Evolutionary conservation across 2,888 invertebrate genomes (phyloP), one percentile per base, ranked within the genome.

Genomic region (Lottia gigantea): DNA sequence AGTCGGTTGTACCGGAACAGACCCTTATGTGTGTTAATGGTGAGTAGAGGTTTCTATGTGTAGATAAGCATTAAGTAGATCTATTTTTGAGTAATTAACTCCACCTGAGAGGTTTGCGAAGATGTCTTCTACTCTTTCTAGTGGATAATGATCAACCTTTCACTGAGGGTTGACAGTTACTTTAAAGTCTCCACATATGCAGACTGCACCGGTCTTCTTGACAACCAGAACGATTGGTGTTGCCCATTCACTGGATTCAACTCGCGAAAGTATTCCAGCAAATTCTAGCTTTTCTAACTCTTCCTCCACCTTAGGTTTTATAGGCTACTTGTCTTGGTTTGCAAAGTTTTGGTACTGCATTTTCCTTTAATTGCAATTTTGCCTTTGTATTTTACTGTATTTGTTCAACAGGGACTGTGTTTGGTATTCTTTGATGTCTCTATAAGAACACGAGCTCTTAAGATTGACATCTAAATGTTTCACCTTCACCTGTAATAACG

Each of bases 61-160:
- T n/a, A 71, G 47, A 46, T 71, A 62, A 14, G 66, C 64, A 40
- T 70, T 25, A 7, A 55, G 25, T 3, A 77, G 67, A 61, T 77
- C 77, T 15, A 77, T 49, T 46, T 73, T 73, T 4, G 68, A 64
- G 64, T 76, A 76, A 11, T 70, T 47, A 45, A 74, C 46, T 11
- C 78, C 78, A 23, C 76, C 70, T 23, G 72, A 67, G 8, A 79
- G 65, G 23, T 62, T 70, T 0, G 77, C 72, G 63, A 82, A 81
- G 85, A 81, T 74, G 76, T 72, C 79, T 63, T 78, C 75, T n/a
- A n/a, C n/a, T 71, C 71, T 75, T 71, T 75, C 77, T 46, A 83
- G 71, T 70, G 74, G 78, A 67, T 80, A n/a, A n/a, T n/a, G n/a
- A n/a, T n/a, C n/a, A n/a, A 82, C 72, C 47, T 80, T 71, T 46